Percentiles rank a stretch among this genome's conserved stretches.
These are phyloP conservation scores for Procavia capensis DNA, from an alignment of 2,113 vertebrate genomes.

Conservation along the genomic window DNA sequence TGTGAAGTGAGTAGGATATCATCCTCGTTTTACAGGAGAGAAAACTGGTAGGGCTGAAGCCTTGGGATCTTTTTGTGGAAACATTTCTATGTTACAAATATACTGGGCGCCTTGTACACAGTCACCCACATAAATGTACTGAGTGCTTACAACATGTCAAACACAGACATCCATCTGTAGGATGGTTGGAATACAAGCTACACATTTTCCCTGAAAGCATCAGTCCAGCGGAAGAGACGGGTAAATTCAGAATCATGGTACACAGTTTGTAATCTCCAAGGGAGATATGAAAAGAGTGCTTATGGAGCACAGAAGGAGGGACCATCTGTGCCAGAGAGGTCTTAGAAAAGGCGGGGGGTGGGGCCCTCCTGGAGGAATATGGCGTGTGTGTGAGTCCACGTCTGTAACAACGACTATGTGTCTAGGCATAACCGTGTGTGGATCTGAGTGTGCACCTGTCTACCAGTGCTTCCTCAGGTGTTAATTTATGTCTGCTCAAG, in stretches of 20 bases:
- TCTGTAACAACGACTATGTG: background rate
- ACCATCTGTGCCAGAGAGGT: slow-evolving; percentile 28
- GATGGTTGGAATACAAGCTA: background rate
- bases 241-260: background rate
- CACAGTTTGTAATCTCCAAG: background rate
- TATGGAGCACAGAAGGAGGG: background rate
- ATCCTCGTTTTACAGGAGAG: background rate
- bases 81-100: background rate
- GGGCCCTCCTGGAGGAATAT: background rate
- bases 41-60: background rate
- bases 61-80: background rate
- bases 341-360: slow-evolving; percentile 19
- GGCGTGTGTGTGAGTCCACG: no score
- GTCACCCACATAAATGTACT: background rate
- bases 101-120: background rate
- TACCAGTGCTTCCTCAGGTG: background rate
- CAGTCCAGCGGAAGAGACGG: background rate
- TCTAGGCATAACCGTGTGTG: no score
- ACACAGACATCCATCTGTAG: background rate
- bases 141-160: background rate
- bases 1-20: background rate
- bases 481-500: background rate
- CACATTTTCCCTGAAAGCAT: background rate
- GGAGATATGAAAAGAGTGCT: background rate
- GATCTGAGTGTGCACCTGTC: background rate